These are phyloP conservation scores for Erythrocercus mccallii DNA, from an alignment of 2,113 vertebrate species.

Conservation along the genomic window DNA sequence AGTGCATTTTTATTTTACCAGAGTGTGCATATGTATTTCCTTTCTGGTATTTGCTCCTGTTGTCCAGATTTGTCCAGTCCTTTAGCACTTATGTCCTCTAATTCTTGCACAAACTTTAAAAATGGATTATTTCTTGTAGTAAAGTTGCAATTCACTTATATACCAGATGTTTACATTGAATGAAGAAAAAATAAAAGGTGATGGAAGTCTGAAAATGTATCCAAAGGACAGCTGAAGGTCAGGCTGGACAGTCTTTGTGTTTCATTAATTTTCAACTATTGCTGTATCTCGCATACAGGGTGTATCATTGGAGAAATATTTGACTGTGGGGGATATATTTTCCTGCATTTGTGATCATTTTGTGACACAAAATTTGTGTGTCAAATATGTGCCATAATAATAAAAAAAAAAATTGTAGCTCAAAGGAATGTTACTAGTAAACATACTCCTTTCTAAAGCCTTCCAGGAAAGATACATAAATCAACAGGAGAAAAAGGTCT, in stretches of 20 bases:
- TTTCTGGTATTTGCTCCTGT: neutral
- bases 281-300: neutral
- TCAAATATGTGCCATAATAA: neutral
- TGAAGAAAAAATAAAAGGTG: neutral
- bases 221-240: neutral
- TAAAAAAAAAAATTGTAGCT: neutral
- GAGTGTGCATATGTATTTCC: neutral
- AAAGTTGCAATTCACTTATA: neutral
- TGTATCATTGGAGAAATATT: neutral
- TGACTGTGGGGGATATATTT: neutral
- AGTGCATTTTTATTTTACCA: neutral
- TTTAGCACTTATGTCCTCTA: neutral
- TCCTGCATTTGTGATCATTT: neutral
- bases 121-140: neutral
- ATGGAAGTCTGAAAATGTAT: neutral
- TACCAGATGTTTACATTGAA: neutral
- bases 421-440: constrained; percentile 27
- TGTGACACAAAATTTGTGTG: neutral
- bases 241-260: neutral
- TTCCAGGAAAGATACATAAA: constrained; percentile 51
- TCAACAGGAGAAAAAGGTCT: neutral
- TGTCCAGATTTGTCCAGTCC: neutral
- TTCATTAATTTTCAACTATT: neutral
- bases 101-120: neutral
- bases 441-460: neutral